Percentiles rank a stretch among this genome's conserved stretches.
These are phyloP conservation scores for Mizuhopecten yessoensis DNA, from an alignment of 1,140 invertebrate species.

Conservation along the genomic window DNA sequence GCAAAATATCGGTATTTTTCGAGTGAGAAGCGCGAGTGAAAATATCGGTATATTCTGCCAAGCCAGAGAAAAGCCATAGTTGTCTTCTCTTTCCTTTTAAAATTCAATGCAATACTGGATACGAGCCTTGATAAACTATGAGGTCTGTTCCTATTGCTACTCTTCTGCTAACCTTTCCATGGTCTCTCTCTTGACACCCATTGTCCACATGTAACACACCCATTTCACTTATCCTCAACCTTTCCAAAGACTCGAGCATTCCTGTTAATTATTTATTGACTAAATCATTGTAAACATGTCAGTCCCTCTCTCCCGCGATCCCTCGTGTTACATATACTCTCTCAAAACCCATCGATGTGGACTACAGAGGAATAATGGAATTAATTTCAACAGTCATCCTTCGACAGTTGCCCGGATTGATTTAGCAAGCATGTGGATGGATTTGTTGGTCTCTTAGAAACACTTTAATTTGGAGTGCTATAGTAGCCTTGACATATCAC, in stretches of 20 bases:
- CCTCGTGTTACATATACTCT: neutral
- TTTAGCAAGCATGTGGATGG: neutral
- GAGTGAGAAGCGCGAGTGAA: no score
- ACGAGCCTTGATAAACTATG: neutral
- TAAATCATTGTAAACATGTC: neutral
- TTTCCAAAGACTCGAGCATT: neutral
- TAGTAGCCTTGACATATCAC: neutral
- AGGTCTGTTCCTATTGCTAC: neutral
- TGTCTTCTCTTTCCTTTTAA: neutral
- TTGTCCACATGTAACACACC: neutral
- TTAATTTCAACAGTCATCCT: slow-evolving; percentile 9
- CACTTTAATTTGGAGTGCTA: neutral
- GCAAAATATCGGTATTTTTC: no score
- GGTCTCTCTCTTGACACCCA: neutral
- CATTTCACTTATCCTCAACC: neutral
- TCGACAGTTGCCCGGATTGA: neutral
- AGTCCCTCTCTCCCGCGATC: neutral
- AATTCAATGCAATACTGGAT: neutral
- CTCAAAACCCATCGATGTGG: neutral
- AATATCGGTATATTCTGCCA: no score
- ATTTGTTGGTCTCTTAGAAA: neutral
- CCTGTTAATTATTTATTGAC: neutral
- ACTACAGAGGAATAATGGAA: neutral
- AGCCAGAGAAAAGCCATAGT: no score
- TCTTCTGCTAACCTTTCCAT: neutral